phyloP scores from a whole-genome alignment of 53 echinoderm and acorn worm species.

The Holothuria leucospilota region DNA sequence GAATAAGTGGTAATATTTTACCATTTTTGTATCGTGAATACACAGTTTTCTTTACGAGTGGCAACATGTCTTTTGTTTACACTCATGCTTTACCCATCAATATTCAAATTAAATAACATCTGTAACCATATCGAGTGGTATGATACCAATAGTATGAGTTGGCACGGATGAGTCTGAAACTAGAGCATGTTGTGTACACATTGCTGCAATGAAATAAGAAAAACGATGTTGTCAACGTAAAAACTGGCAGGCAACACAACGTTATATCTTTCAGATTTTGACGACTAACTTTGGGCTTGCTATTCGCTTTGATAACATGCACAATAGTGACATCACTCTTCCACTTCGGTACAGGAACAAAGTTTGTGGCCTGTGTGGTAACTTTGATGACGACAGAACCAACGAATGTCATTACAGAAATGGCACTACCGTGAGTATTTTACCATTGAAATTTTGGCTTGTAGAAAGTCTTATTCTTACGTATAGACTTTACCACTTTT shows the following conservation, averaged over 20 bases:
- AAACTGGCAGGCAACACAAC: neutral
- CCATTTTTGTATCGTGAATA: too few relatives aligned
- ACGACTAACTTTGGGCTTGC: slow-evolving; percentile 31
- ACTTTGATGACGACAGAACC: slow-evolving; percentile 58
- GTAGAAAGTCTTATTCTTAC: too few relatives aligned
- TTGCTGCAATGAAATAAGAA: neutral
- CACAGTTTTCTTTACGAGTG: too few relatives aligned
- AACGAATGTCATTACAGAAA: slow-evolving; percentile 61
- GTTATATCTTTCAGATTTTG: slow-evolving; percentile 19
- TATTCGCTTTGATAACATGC: slow-evolving; percentile 1
- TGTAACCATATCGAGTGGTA: too few relatives aligned
- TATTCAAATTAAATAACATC: too few relatives aligned
- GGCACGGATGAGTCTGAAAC: neutral
- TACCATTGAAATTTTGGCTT: too few relatives aligned
- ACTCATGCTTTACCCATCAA: too few relatives aligned
- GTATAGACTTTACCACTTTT: too few relatives aligned
- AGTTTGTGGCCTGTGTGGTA: slow-evolving; percentile 75
- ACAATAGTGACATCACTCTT: slow-evolving; percentile 45
- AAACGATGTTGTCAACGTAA: neutral
- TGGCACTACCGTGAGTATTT: slow-evolving; percentile 55
- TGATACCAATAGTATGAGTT: too few relatives aligned
- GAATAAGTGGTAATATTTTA: too few relatives aligned
- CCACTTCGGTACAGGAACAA: slow-evolving; percentile 46
- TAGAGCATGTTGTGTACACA: neutral
- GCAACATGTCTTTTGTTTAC: too few relatives aligned